A percentile compares a stretch with the other conserved stretches of the same genome.
Evolutionary conservation across 2,113 vertebrate genomes (phyloP).

Genomic region (Chionis minor): DNA sequence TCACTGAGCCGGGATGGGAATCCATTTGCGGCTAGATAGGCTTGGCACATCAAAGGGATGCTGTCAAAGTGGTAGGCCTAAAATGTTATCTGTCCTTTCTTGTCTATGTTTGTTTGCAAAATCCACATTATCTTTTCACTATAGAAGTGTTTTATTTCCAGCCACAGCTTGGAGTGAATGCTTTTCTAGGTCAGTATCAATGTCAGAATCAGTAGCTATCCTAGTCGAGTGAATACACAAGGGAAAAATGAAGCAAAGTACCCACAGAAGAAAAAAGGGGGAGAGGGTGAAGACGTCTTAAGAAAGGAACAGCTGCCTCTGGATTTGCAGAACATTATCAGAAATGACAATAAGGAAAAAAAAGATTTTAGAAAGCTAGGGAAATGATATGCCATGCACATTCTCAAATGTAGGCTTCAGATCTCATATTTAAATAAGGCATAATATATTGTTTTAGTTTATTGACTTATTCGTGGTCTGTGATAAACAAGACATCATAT

Average conservation of each 20-base stretch:
- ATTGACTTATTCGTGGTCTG: neutral
- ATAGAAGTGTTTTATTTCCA: conserved; percentile 18
- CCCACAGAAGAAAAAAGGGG: neutral
- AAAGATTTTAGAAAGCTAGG: neutral
- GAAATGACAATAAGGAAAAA: neutral
- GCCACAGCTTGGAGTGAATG: neutral
- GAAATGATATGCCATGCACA: neutral
- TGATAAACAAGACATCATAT: neutral
- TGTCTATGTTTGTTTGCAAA: neutral
- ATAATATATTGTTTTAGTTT: neutral
- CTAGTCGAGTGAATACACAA: neutral
- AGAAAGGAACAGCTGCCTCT: neutral
- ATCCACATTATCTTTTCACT: neutral
- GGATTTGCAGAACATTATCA: neutral
- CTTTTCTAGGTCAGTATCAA: neutral
- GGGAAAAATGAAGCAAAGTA: neutral
- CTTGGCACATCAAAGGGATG: neutral
- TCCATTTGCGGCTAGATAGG: neutral
- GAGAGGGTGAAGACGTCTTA: neutral
- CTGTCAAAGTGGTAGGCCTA: neutral
- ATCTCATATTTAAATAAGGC: neutral
- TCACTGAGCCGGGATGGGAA: neutral
- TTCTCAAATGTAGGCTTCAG: neutral
- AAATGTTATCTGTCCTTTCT: conserved; percentile 1
- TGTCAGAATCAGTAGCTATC: conserved; percentile 2